Evolutionary conservation across 2,797 vertebrate genomes (phyloP), one percentile per base, ranked within the genome.

Genomic region (Muscicapa comitata): DNA sequence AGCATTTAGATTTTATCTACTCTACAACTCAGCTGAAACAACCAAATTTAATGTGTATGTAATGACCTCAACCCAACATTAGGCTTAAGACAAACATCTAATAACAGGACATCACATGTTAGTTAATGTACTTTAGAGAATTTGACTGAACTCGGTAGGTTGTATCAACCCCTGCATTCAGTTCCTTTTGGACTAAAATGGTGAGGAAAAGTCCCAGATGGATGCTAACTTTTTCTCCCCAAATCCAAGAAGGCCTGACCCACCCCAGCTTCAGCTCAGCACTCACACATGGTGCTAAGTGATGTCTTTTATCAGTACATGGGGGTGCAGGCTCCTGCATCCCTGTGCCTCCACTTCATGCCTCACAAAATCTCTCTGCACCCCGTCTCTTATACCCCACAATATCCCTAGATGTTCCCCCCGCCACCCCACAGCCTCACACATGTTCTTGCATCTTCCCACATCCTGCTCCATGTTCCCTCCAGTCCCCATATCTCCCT

Each of bases 261-360:
- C 37, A 14, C 2, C 13, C 20, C 65, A 76, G 54, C 10, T 31
- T 31, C 20, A 40, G 19, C 55, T 78, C 26, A 19, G 70, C n/a
- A 10, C 2, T 1, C 19, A 31, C 19, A 29, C 7, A 0, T 5
- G 29, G 19, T 38, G 18, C 26, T 14, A 3, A 7, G 23, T 2
- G 5, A 23, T 18, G 4, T 23, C 31, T 38, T 63, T 51, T 13
- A 37, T 13, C 19, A 40, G 48, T 10, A 16, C 6, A 4, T 2
- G 2, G 6, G 17, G 5, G 2, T 24, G 7, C 29, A 62, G 29
- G 23, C 17, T 70, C 21, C 65, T 74, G 35, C 15, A 31, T 57
- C 23, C 31, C 18, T 7, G 6, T 78, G 10, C 40, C 35, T 40
- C 9, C 23, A 54, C 24, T 26, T 43, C 43, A 10, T 12, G 21